Percentiles rank a stretch among this genome's conserved stretches.
Conservation (phyloP, 2,797 vertebrate species). For the Miichthys miiuy region DNA sequence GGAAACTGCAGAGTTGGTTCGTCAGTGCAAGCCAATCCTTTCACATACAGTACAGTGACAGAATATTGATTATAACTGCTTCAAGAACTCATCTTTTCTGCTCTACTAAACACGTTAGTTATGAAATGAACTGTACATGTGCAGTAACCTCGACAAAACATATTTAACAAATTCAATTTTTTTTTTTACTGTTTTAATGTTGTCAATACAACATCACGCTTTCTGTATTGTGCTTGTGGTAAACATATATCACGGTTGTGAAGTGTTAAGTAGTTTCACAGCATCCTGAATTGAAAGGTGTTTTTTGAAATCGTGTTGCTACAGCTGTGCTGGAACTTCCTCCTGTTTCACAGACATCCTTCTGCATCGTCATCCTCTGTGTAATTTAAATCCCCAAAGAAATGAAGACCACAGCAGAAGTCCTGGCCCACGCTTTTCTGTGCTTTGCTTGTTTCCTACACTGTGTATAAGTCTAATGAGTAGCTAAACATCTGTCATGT, state of each 20-base stretch:
- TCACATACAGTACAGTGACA: no score
- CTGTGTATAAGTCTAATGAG: slow-evolving; percentile 34
- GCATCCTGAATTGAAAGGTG: slow-evolving; percentile 26
- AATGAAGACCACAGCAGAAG: slow-evolving; percentile 27
- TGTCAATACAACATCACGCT: background rate
- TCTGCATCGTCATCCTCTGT: slow-evolving; percentile 33
- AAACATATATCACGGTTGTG: no score
- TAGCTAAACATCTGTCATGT: slow-evolving; percentile 62
- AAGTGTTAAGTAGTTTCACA: slow-evolving; percentile 41
- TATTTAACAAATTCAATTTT: background rate
- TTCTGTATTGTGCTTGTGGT: background rate
- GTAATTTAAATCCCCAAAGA: slow-evolving; percentile 38
- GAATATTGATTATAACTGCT: background rate
- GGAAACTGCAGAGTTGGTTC: background rate
- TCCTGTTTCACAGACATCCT: slow-evolving; percentile 26
- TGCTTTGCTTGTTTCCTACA: slow-evolving; percentile 29
- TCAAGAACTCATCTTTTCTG: background rate
- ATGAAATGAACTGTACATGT: background rate
- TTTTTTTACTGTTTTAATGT: background rate
- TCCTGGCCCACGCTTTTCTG: slow-evolving; percentile 21
- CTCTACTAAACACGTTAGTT: background rate
- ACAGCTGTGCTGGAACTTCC: slow-evolving; percentile 32
- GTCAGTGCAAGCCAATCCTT: background rate
- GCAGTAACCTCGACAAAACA: background rate
- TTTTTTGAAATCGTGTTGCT: slow-evolving; percentile 18